A percentile compares a stretch with the other conserved stretches of the same genome.
These are phyloP conservation scores for Sebastes matsubarae DNA, from an alignment of 2,797 vertebrate species.

Conservation along the genomic window DNA sequence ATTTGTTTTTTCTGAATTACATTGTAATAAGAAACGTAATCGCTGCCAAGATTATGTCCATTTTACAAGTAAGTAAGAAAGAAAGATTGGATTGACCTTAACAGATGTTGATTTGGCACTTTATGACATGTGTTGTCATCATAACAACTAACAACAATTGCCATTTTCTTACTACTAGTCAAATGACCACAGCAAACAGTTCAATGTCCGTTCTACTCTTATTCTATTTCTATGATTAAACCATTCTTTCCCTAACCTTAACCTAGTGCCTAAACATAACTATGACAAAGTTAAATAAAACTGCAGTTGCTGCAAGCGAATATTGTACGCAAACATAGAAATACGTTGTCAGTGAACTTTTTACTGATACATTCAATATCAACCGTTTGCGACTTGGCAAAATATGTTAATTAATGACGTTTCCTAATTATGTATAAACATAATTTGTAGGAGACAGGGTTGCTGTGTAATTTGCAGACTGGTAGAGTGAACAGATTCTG, in stretches of 20 bases:
- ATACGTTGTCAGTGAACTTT: background rate
- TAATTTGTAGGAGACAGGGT: background rate
- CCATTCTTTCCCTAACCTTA: background rate
- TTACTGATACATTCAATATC: background rate
- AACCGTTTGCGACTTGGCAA: background rate
- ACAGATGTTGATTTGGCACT: no score
- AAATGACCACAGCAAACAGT: no score
- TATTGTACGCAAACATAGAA: background rate
- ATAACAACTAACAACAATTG: no score
- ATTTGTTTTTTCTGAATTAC: background rate
- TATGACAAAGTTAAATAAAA: background rate
- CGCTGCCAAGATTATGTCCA: background rate
- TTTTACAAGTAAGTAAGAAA: no score
- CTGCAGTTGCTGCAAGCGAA: background rate
- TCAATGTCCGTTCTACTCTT: no score
- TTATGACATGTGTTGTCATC: no score
- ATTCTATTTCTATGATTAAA: background rate
- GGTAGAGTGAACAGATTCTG: background rate
- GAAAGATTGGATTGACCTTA: no score
- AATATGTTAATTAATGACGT: background rate
- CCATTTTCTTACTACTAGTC: no score
- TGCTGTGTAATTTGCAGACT: conserved; percentile 21
- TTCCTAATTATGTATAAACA: background rate
- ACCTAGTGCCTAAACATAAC: background rate
- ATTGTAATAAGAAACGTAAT: background rate